A percentile compares a stretch with the other conserved stretches of the same genome.
phyloP scores from a whole-genome alignment of 2,888 invertebrate species.

The Gonocerus acuteangulatus region DNA sequence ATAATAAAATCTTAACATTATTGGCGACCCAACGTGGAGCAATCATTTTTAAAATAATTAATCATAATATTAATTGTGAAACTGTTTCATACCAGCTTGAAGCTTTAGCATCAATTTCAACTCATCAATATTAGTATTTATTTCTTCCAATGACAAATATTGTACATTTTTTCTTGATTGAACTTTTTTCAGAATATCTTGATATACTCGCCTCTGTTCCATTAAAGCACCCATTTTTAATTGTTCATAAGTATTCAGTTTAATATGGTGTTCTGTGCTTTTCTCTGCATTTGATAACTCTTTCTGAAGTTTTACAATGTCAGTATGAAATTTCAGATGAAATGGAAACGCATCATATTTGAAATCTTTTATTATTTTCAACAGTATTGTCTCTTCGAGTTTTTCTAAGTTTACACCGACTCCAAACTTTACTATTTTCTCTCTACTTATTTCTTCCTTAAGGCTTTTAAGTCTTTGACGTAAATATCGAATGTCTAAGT shows the following conservation, averaged over 20 bases:
- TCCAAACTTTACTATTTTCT: conserved; percentile 54
- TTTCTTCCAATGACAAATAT: not conserved
- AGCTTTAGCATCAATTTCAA: not conserved
- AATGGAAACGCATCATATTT: too few species aligned
- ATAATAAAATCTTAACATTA: too few species aligned
- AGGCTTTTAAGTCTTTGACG: conserved; percentile 51
- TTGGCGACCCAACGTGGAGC: too few species aligned
- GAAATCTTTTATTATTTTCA: too few species aligned
- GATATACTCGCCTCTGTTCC: conserved; percentile 6
- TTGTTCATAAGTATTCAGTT: conserved; percentile 50
- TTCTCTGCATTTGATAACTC: conserved; percentile 43
- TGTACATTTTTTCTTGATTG: not conserved
- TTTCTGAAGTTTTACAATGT: conserved; percentile 41
- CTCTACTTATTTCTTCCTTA: conserved; percentile 48
- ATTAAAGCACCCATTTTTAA: conserved; percentile 37
- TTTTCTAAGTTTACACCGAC: conserved; percentile 48
- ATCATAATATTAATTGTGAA: too few species aligned
- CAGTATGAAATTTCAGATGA: too few species aligned
- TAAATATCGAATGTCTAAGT: conserved; percentile 62
- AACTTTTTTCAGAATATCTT: conserved; percentile 6
- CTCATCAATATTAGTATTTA: not conserved
- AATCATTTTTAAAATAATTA: too few species aligned
- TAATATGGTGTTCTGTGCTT: conserved; percentile 46
- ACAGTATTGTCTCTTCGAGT: conserved; percentile 53
- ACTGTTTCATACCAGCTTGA: not conserved